phyloP scores from a whole-genome alignment of 2,797 vertebrate species.

The Xenentodon cancila region DNA sequence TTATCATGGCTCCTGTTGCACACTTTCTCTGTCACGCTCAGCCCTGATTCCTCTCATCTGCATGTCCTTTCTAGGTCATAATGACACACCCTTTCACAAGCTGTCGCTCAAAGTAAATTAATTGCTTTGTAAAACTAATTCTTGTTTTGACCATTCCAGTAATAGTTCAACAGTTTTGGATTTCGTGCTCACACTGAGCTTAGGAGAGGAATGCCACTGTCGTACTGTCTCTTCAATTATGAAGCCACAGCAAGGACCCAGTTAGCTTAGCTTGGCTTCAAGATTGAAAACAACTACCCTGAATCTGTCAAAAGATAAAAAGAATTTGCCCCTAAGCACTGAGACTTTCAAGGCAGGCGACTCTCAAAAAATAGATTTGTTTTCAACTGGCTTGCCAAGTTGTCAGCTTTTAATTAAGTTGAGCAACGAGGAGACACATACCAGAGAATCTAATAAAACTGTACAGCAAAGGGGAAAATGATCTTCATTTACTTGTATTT shows the following conservation, averaged over 20 bases:
- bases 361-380: neutral
- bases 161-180: constrained; percentile 18
- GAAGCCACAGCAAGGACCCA: neutral
- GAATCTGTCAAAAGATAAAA: neutral
- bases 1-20: constrained; percentile 66
- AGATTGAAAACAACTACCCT: neutral
- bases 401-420: neutral
- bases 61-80: constrained; percentile 71
- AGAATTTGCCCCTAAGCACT: neutral
- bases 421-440: neutral
- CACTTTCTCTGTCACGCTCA: constrained; percentile 50
- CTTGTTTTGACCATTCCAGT: constrained; percentile 27
- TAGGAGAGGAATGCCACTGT: neutral
- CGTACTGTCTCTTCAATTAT: constrained; percentile 7
- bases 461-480: neutral
- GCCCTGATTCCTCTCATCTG: constrained; percentile 48
- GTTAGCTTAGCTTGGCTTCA: constrained; percentile 8
- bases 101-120: constrained; percentile 53
- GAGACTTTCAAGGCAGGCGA: constrained; percentile 2
- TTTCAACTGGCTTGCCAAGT: neutral
- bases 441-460: neutral
- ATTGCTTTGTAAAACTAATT: constrained; percentile 40
- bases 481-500: neutral
- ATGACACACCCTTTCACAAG: constrained; percentile 44
- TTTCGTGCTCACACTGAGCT: constrained; percentile 7